A percentile compares a stretch with the other conserved stretches of the same genome.
Conservation (phyloP, 1,140 invertebrate genomes). For the Zaprionus gabonicus region DNA sequence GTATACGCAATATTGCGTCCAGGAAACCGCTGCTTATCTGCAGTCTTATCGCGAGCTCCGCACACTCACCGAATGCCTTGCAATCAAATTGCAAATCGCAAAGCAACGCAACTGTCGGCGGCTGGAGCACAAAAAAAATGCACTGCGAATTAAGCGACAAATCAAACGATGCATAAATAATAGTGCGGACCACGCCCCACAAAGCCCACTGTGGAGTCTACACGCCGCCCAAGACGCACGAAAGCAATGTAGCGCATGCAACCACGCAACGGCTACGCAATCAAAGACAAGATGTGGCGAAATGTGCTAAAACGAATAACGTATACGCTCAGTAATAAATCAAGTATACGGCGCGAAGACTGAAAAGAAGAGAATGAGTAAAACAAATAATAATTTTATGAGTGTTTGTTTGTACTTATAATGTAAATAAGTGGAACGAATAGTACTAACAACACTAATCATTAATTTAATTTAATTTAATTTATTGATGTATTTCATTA, state of each 20-base stretch:
- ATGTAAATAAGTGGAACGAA: no score
- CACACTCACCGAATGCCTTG: neutral
- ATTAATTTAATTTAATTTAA: no score
- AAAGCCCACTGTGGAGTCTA: neutral
- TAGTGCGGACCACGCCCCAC: conserved; percentile 23
- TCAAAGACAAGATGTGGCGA: neutral
- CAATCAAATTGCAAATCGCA: conserved; percentile 37
- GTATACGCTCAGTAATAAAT: neutral
- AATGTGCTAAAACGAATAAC: neutral
- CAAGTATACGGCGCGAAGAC: neutral
- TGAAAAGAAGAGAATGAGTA: no score
- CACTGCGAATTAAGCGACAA: conserved; percentile 48
- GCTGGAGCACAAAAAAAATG: conserved; percentile 49
- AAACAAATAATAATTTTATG: no score
- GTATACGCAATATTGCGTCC: conserved; percentile 57
- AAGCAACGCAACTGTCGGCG: conserved; percentile 28
- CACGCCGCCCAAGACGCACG: neutral
- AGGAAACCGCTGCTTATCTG: conserved; percentile 40
- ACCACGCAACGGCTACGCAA: neutral
- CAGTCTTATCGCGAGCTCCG: conserved; percentile 22
- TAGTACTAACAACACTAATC: no score
- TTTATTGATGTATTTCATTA: no score
- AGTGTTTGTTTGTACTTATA: no score
- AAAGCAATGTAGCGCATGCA: neutral
- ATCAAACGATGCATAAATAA: conserved; percentile 61